Evolutionary conservation across 2,888 invertebrate genomes (phyloP).

Genomic region (Alcis repandata): DNA sequence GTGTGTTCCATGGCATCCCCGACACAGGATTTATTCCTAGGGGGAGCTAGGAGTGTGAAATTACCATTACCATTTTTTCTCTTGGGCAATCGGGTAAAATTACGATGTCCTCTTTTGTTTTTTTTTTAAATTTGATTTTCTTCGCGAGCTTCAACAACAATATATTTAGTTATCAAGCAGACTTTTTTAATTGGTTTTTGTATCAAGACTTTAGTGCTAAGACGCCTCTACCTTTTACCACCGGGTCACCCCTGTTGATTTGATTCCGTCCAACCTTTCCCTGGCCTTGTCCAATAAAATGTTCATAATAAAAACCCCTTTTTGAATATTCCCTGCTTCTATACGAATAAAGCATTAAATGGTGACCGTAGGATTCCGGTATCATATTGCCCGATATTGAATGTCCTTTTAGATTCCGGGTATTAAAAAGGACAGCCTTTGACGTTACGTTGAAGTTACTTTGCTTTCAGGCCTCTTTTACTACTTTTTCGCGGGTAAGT

Average conservation of each 20-base stretch:
- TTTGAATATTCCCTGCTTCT: conserved; percentile 49
- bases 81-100: too few species aligned
- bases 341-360: conserved; percentile 47
- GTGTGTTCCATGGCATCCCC: too few species aligned
- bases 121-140: too few species aligned
- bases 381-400: conserved; percentile 15
- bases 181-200: too few species aligned
- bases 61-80: not conserved
- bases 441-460: not conserved
- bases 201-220: too few species aligned
- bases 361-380: conserved; percentile 27
- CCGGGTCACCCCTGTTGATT: conserved; percentile 42
- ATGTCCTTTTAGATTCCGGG: conserved; percentile 6
- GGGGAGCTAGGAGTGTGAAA: too few species aligned
- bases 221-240: conserved; percentile 14
- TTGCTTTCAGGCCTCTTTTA: not conserved
- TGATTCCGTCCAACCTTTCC: conserved; percentile 44
- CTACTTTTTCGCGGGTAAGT: not conserved
- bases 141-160: too few species aligned
- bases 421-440: conserved; percentile 12
- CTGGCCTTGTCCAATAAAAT: conserved; percentile 47
- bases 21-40: too few species aligned
- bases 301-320: conserved; percentile 47
- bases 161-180: too few species aligned
- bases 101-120: too few species aligned